Base-by-base conservation (phyloP, 1,140 invertebrate genomes). In the Phocides pigmalion region DNA sequence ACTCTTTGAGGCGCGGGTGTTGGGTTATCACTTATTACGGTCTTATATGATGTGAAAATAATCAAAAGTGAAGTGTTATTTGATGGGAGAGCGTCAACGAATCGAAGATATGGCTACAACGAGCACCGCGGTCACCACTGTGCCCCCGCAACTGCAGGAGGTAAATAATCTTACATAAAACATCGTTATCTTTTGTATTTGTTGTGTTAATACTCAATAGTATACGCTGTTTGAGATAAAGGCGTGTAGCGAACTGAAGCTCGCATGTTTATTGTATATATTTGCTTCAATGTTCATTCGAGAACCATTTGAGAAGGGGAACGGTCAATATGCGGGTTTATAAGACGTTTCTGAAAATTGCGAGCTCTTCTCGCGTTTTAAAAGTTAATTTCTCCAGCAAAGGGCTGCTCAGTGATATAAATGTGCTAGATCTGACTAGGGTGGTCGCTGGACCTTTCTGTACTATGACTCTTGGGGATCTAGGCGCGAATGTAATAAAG, bases 401-500 rank as follows among this genome's bases (percentile, higher is more conserved):
- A 95, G 32, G 83, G 11, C 69, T 87, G 37, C 64, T 91, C 0
- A 74, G 84, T 61, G 96, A 95, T 58, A 92, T 98, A 41, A 93
- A 95, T 72, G 93, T 98, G 12, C 82, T 98, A 63, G 97, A 98
- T 91, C 82, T 98, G 46, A 96, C 96, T 1, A 89, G 97, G 72
- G 96, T 99, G 32, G 93, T 94, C 75, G 96, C 93, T 12, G 97
- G 97, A 1, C 97, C 97, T 0, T 97, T 95, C 87, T 98, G 98
- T 80, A 97, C 98, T 0, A 98, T 99, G 98, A 94, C 98, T 15
- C 90, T 99, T 4, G 96, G 96, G 1, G 98, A 99, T 90, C 91
- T 99, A 28, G 98, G 98, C 3, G 98, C 98, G 1, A 97, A 99
- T 84, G 93, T 99, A 1, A 96, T 99, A 22, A 99, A 99, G 93